Percentiles rank a stretch among this genome's conserved stretches.
Conservation (phyloP, 2,797 vertebrate species). For the Lindbergichthys nudifrons region DNA sequence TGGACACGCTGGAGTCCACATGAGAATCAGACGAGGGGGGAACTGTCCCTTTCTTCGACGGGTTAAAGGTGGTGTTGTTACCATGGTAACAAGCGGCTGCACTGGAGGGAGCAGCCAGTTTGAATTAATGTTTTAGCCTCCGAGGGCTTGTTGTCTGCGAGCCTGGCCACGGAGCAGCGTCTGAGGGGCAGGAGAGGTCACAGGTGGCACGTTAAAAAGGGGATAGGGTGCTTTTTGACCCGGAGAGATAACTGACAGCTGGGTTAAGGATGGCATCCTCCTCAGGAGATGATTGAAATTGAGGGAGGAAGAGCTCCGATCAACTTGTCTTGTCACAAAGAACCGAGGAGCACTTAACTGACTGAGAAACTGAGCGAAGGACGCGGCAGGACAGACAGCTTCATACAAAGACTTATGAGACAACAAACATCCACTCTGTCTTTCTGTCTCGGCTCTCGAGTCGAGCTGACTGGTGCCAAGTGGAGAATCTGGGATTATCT, state of each 20-base stretch:
- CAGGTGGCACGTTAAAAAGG: constrained; percentile 55
- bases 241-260: constrained; percentile 38
- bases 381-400: constrained; percentile 75
- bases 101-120: constrained; percentile 70
- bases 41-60: constrained; percentile 34
- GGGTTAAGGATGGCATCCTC: constrained; percentile 37
- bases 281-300: constrained; percentile 37
- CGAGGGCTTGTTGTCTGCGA: constrained; percentile 71
- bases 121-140: constrained; percentile 84
- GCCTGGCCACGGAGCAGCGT: constrained; percentile 47
- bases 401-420: constrained; percentile 77
- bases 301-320: constrained; percentile 30
- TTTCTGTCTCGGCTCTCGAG: constrained; percentile 72
- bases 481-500: constrained; percentile 77
- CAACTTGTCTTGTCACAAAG: constrained; percentile 41
- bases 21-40: constrained; percentile 78
- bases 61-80: constrained; percentile 52
- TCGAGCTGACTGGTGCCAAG: constrained; percentile 85
- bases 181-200: constrained; percentile 51
- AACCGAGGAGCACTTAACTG: constrained; percentile 55
- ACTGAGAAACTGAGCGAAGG: constrained; percentile 70
- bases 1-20: constrained; percentile 96
- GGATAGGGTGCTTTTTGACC: constrained; percentile 43
- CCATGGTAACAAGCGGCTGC: constrained; percentile 62
- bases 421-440: constrained; percentile 72